Base-by-base conservation (phyloP, 2,888 invertebrate species). In the Arrhopalites spinosus region DNA sequence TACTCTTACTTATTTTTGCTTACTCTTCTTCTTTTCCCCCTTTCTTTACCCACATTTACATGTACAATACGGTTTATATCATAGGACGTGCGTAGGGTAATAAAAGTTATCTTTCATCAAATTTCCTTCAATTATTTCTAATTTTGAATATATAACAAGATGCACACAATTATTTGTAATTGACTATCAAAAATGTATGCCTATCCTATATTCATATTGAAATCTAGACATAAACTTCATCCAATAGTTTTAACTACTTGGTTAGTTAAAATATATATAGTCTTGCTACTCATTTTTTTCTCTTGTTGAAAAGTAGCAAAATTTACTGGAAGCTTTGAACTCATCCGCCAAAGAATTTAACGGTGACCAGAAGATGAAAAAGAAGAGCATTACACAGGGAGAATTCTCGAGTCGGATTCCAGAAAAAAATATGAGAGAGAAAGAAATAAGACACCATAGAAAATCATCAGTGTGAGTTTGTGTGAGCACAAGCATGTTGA, bases 391-490 rank as follows among this genome's bases (percentile, higher is more conserved):
- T 8, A 50, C 3, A 50, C 17, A n/a, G n/a, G 25, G 59, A 59
- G 8, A 25, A 59, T 59, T 27, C 25, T 25, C 25, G 59, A 59
- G 59, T 59, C 25, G 59, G 27, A 59, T 59, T 59, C 59, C 59
- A 59, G 59, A 25, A 66, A 45, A 66, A 43, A 64, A 36, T n/a
- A n/a, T n/a, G n/a, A n/a, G n/a, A n/a, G n/a, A n/a, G 8, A 36
- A 29, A 64, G 43, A 66, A 66, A 66, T 66, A 20, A 66, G 66
- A 66, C 45, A 43, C 59, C 59, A 13, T 59, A 36, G 1, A 59
- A 2, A 25, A 59, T 53, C n/a, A 7, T 53, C 20, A 23, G n/a
- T 1, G 53, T n/a, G 25, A 59, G 20, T 3, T 3, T 36, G 36
- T 36, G 36, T 36, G 36, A 7, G 36, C 36, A 53, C n/a, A 63